phyloP scores from a whole-genome alignment of 2,113 vertebrate genomes.

The Misgurnus mizolepis region DNA sequence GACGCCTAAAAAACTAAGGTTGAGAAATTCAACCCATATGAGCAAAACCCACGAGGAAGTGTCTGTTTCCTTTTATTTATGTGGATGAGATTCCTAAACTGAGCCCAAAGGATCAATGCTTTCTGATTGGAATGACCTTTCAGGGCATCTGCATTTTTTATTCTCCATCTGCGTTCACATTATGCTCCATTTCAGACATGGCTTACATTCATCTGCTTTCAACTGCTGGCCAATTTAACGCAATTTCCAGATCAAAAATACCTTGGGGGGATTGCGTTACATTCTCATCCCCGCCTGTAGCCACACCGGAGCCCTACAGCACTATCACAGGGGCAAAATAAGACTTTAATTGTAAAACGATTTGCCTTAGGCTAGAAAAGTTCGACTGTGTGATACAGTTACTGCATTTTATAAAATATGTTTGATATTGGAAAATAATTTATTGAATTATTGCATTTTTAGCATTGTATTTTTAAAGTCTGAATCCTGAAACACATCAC shows the following conservation, averaged over 20 bases:
- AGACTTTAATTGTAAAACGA: slow-evolving; percentile 38
- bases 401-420: background rate
- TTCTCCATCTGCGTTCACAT: slow-evolving; percentile 39
- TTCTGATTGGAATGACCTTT: slow-evolving; percentile 56
- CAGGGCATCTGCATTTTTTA: slow-evolving; percentile 48
- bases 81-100: slow-evolving; percentile 38
- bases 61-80: slow-evolving; percentile 15
- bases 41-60: slow-evolving; percentile 47
- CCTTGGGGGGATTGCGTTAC: slow-evolving; percentile 56
- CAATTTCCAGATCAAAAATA: slow-evolving; percentile 58
- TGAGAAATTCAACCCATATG: slow-evolving; percentile 50
- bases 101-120: slow-evolving; percentile 53
- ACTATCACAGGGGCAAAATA: slow-evolving; percentile 8
- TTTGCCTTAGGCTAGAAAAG: slow-evolving; percentile 21
- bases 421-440: background rate
- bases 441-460: too few species aligned
- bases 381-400: background rate
- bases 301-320: slow-evolving; percentile 44
- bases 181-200: slow-evolving; percentile 52
- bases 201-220: slow-evolving; percentile 54
- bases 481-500: too few species aligned
- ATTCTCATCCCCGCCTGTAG: slow-evolving; percentile 35
- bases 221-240: slow-evolving; percentile 53
- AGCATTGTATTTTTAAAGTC: too few species aligned
- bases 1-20: slow-evolving; percentile 23